Evolutionary conservation across 2,888 invertebrate species (phyloP), one percentile per base, ranked within the genome.

Genomic region (Pheosia gnoma): DNA sequence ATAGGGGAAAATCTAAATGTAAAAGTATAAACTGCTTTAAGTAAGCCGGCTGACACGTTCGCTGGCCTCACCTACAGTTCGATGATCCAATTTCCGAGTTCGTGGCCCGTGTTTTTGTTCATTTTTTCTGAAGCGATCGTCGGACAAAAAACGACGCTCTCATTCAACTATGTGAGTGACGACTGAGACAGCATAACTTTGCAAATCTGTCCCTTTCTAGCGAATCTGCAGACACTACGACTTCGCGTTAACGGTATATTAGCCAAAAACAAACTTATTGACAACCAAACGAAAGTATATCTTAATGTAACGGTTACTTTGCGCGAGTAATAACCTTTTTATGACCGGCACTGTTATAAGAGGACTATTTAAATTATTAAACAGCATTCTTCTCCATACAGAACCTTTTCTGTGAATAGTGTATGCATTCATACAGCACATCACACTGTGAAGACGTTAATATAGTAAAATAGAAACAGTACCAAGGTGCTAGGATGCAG

Each of bases 71-170:
- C 78, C 76, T 81, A 87, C 83, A 79, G 91, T 91, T 90, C 90
- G 89, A 89, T 88, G 90, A 86, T 90, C 90, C 78, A 91, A 86
- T 89, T 91, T 83, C 81, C 76, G 81, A 87, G 87, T 85, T 85
- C 83, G 83, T 82, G 75, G 78, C 80, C 76, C 63, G 74, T 78
- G 80, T 85, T 89, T 90, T 91, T 89, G 84, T 84, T 81, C 74
- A 78, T 82, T 84, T 89, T 87, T 88, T 85, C 83, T 76, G 71
- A 74, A 79, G 78, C 75, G 77, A 77, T 77, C 75, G 71, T 62
- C 79, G 80, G 70, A 77, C 81, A 88, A 90, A 90, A 89, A 88
- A 85, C 77, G 72, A 78, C 70, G 76, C 81, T 78, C 81, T 78
- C 88, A 90, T 89, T 90, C 85, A 90, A 82, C 74, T 77, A 75